phyloP scores from a whole-genome alignment of 2,113 vertebrate genomes.

The Seriola dumerili region DNA sequence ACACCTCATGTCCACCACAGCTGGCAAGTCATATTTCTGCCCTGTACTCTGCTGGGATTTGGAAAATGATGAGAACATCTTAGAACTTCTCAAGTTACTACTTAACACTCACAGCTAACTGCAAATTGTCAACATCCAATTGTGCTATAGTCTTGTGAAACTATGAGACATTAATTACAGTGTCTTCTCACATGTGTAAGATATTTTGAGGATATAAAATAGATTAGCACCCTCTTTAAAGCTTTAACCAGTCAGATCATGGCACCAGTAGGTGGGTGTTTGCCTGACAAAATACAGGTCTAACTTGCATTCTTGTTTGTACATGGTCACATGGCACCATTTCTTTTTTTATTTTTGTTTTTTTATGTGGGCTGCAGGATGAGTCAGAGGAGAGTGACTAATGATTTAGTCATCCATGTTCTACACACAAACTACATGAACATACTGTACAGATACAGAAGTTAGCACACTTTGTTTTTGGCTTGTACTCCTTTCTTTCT shows the following conservation, averaged over 20 bases:
- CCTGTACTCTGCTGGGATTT: neutral
- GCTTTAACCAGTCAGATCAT: neutral
- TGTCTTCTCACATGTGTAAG: neutral
- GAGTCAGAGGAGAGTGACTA: conserved; percentile 59
- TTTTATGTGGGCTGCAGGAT: conserved; percentile 23
- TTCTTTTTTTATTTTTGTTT: neutral
- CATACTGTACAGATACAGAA: neutral
- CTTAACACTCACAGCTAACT: neutral
- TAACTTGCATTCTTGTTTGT: neutral
- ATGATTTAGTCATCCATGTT: conserved; percentile 52
- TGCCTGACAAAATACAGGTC: neutral
- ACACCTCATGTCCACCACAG: neutral
- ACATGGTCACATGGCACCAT: conserved; percentile 1
- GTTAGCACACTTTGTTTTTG: neutral
- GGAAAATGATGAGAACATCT: conserved; percentile 2
- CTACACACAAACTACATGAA: neutral
- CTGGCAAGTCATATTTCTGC: neutral
- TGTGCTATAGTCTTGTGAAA: neutral
- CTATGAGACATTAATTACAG: neutral
- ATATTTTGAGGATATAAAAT: neutral
- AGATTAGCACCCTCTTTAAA: neutral
- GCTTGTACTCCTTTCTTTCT: neutral
- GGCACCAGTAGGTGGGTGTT: neutral
- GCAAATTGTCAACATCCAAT: neutral
- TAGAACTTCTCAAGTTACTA: neutral